Base-by-base conservation (phyloP, 2,888 invertebrate species). In the Galerucella nymphaeae region DNA sequence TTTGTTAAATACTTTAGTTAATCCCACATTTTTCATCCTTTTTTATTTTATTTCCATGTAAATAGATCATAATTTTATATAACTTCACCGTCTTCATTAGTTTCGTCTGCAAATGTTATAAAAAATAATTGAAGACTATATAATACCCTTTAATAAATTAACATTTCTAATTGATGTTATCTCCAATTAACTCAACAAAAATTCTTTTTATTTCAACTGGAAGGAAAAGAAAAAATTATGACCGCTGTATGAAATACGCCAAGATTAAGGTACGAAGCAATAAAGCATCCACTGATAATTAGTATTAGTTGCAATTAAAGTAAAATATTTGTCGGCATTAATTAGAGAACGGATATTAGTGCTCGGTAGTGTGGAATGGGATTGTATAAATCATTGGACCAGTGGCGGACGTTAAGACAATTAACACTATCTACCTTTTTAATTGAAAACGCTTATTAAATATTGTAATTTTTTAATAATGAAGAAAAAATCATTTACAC, bases 251-350 rank as follows among this genome's bases (percentile, higher is more conserved):
- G 58, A 66, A 45, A 59, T 65, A 64, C 57, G 55, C 16, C 48
- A 65, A 42, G 58, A 58, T 68, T 72, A 48, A 18, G 38, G 38
- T n/a, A 20, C 20, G 50, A 48, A 23, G 64, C 30, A 68, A 65
- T 72, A 65, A 64, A 68, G 53, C 63, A 68, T 48, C 38, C 59
- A 30, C 48, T 58, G 18, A 67, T 72, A 72, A 68, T 72, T 72
- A 68, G 68, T 72, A 72, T 68, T 72, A 68, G 57, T 64, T 64
- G 67, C 65, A 68, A 59, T 64, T 65, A 64, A 65, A 68, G 59
- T 67, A 53, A 72, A 72, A 68, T 68, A 68, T 72, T 72, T 72
- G 68, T 68, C 72, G 68, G 64, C 63, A 57, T 64, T 59, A 68
- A 72, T 68, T 72, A 59, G 58, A 48, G 16, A 53, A 13, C 64